Conservation (phyloP, 2,797 vertebrate genomes). For the Paguma larvata region DNA sequence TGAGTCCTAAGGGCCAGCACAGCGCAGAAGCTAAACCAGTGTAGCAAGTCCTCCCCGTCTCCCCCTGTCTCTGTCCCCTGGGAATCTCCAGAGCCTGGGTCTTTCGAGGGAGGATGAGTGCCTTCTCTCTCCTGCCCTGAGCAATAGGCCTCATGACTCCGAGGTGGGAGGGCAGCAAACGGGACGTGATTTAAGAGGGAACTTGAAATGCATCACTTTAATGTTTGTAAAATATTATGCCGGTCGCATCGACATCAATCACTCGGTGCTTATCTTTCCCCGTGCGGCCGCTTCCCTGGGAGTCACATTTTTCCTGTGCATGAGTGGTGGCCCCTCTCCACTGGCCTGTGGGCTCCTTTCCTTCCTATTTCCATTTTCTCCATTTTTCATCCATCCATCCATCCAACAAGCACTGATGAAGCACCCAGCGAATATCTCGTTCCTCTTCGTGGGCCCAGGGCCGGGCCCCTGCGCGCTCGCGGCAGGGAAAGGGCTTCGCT, state of each 20-base stretch:
- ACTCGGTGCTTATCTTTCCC: not conserved
- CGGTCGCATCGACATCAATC: not conserved
- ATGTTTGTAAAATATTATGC: not conserved
- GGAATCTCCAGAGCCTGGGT: not conserved
- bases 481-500: not conserved
- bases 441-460: not conserved
- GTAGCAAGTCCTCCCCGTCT: not conserved
- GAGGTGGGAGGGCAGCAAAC: slow-evolving; percentile 25
- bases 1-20: not conserved
- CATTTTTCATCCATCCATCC: slow-evolving; percentile 4
- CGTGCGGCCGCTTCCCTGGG: accelerated
- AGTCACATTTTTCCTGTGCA: slow-evolving; percentile 27
- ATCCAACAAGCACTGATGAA: not conserved
- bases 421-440: not conserved
- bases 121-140: not conserved
- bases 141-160: not conserved
- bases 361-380: slow-evolving; percentile 25
- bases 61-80: not conserved
- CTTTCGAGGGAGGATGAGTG: not conserved
- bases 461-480: accelerated
- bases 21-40: not conserved
- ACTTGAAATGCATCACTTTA: not conserved
- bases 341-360: not conserved
- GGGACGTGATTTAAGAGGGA: not conserved
- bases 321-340: not conserved